Conservation (phyloP, 2,888 invertebrate genomes). For the Hemithea aestivaria region DNA sequence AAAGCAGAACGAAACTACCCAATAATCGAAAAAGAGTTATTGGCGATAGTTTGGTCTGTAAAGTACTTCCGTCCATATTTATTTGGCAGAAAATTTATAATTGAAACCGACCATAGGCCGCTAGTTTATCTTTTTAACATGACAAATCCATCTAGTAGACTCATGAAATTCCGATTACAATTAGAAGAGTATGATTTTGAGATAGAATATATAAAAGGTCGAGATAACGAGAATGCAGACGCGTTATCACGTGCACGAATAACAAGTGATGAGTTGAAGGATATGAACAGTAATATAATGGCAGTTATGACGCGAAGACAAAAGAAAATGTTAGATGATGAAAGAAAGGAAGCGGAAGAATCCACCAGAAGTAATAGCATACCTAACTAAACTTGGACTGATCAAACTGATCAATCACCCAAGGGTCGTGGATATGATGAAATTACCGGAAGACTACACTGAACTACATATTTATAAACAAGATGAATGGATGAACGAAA, state of each 20-base stretch:
- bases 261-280: constrained; percentile 12
- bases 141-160: constrained; percentile 16
- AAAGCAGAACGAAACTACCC: constrained; percentile 19
- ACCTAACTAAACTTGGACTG: constrained; percentile 1
- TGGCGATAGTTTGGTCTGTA: constrained; percentile 17
- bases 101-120: constrained; percentile 18
- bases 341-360: background rate
- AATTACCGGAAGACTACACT: background rate
- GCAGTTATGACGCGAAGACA: constrained; percentile 5
- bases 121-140: constrained; percentile 17
- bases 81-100: constrained; percentile 17
- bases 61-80: constrained; percentile 22
- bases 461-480: background rate
- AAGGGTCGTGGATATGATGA: constrained; percentile 5
- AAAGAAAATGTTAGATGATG: constrained; percentile 1
- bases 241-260: constrained; percentile 13
- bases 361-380: background rate
- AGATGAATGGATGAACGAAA: background rate
- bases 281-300: constrained; percentile 6
- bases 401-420: no score
- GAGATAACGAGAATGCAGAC: constrained; percentile 13
- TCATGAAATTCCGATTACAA: constrained; percentile 14
- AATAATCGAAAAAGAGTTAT: constrained; percentile 17
- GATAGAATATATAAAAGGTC: constrained; percentile 15
- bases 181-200: constrained; percentile 19